Base-by-base conservation (phyloP, 2,113 vertebrate genomes). In the Grammomys dolichurus region DNA sequence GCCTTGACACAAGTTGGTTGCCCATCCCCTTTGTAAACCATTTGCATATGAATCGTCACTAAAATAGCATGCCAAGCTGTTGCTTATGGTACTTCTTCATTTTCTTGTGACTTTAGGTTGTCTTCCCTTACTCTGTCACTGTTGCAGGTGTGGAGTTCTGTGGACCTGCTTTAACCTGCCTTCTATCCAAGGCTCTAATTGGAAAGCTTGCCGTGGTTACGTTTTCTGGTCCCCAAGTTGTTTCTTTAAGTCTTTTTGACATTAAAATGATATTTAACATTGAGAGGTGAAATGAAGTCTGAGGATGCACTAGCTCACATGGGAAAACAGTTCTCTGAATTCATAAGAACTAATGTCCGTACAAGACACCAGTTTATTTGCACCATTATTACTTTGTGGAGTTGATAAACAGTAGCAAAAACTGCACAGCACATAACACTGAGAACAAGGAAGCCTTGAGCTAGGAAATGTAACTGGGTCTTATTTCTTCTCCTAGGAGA, bases 281-380 rank as follows among this genome's bases (percentile, higher is more conserved):
- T 94, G 31, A 65, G 40, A 67, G 77, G 75, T 75, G 40, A 91
- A 88, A 92, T 9, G 46, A 87, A 96, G 91, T 81, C 77, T 19
- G 46, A 36, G 40, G 92, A 70, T 26, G 76, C 94, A 93, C 46
- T 82, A 89, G 40, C 33, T 95, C 56, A 46, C 70, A 31, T 85
- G 19, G 69, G 51, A 89, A 93, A 90, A 94, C 8, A 75, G 16
- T 67, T 94, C 36, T 93, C 90, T 94, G 93, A 95, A 91, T 94
- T 84, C 0, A 51, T 91, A 20, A 97, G 97, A 97, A 96, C n/a
- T 93, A 60, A 95, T 80, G 80, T 65, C 91, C 94, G 88, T 51
- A 33, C 69, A 87, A 90, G 7, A 70, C 54, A 96, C 60, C 60
- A 93, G 70, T 19, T 94, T 95, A 94, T 28, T 70, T 26, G 91